Percentiles rank a stretch among this genome's conserved stretches.
Evolutionary conservation across 2,113 vertebrate genomes (phyloP).

Genomic region (Micromys minutus): DNA sequence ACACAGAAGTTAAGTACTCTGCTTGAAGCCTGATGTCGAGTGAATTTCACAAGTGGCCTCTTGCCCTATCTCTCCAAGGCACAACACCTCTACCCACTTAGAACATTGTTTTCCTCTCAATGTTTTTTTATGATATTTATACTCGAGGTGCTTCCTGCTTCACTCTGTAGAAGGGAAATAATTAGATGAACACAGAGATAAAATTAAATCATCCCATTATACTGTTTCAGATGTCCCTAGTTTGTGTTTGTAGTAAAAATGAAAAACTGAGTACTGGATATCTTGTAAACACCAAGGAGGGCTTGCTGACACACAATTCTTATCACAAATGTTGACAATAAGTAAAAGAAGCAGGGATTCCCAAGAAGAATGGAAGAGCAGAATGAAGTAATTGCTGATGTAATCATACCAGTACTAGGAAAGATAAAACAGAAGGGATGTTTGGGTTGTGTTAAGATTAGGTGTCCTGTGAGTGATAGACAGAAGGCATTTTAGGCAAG

Average conservation of each 20-base stretch:
- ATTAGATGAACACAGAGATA: neutral
- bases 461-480: neutral
- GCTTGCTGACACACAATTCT: neutral
- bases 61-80: neutral
- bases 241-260: neutral
- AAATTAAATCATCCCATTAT: neutral
- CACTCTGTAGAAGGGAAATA: neutral
- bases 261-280: neutral
- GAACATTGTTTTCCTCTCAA: neutral
- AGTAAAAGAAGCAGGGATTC: neutral
- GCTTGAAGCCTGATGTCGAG: neutral
- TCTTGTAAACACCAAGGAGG: neutral
- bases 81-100: neutral
- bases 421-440: neutral
- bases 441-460: neutral
- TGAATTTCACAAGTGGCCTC: slow-evolving; percentile 6
- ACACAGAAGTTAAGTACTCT: slow-evolving; percentile 2
- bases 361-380: neutral
- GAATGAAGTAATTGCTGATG: neutral
- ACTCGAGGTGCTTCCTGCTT: neutral
- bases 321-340: neutral
- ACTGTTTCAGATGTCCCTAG: neutral
- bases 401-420: neutral
- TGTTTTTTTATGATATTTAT: neutral
- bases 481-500: neutral